Evolutionary conservation across 1,140 invertebrate genomes (phyloP), one percentile per base, ranked within the genome.

Genomic region (Heliconius melpomene): DNA sequence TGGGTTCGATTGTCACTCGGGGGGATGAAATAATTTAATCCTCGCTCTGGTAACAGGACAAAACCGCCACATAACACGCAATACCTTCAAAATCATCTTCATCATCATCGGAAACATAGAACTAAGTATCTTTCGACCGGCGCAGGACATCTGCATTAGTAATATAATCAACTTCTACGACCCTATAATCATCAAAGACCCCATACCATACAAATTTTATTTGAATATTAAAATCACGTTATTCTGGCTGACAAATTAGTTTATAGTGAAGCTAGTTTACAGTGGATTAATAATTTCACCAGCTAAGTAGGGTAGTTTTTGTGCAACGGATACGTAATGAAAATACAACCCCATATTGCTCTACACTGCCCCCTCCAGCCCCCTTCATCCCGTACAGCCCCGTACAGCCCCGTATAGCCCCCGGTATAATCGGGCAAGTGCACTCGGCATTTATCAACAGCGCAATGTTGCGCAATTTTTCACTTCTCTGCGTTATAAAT

Each of bases 371-470:
- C 60, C 9, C 60, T 66, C 8, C 60, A 40, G 60, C 60, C 75
- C 60, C 9, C 60, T 66, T 0, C 60, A 40, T 23, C 60, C 75
- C 60, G 20, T 26, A 26, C 26, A 66, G 26, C 60, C 60, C 23
- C 26, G 8, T 66, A 66, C 57, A 60, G 57, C 38, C 75, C 75
- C 75, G 57, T 70, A 46, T 77, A 70, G 75, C 60, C 60, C 60
- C 60, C 57, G 60, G 60, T 77, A 76, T 76, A 77, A 77, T 77
- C 75, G 75, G 75, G 50, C 75, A 76, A 76, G 57, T 77, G 75
- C 75, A 77, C 75, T 77, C 18, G 6, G 38, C 75, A 70, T 76
- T 76, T 76, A 76, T 76, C 75, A 76, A 76, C 75, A 52, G 57
- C 36, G 75, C 75, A 76, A 76, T 76, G 75, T 76, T 76, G 75